phyloP scores from a whole-genome alignment of 2,113 vertebrate species.

The Formicarius rufipectus region DNA sequence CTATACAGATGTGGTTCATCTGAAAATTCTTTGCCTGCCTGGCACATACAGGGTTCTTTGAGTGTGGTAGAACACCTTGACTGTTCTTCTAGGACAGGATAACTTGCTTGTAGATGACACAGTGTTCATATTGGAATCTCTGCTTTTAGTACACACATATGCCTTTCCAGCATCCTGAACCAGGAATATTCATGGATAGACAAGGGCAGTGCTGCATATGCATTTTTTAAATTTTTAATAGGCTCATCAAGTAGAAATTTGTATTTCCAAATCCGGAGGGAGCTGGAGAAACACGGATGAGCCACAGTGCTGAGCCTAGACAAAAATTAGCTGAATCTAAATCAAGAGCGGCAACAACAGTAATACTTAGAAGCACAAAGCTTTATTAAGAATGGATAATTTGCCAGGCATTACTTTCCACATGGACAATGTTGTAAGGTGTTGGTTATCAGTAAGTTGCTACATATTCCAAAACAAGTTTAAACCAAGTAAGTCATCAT shows the following conservation, averaged over 20 bases:
- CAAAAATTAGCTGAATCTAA: constrained; percentile 11
- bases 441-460: background rate
- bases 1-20: background rate
- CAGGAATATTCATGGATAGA: background rate
- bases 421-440: background rate
- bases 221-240: background rate
- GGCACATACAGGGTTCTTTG: background rate
- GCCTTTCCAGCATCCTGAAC: background rate
- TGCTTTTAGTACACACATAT: background rate
- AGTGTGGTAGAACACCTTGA: background rate
- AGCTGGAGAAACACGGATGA: background rate
- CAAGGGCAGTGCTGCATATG: background rate
- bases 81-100: background rate
- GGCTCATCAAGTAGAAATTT: background rate
- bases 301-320: background rate
- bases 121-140: background rate
- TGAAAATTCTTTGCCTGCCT: background rate
- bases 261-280: background rate
- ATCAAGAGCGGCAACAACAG: background rate
- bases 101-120: background rate
- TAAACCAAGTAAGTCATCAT: background rate
- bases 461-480: background rate
- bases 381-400: constrained; percentile 5
- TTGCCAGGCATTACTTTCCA: background rate
- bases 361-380: background rate